Conservation (phyloP, 2,113 vertebrate species). For the Dendropsophus ebraccatus region DNA sequence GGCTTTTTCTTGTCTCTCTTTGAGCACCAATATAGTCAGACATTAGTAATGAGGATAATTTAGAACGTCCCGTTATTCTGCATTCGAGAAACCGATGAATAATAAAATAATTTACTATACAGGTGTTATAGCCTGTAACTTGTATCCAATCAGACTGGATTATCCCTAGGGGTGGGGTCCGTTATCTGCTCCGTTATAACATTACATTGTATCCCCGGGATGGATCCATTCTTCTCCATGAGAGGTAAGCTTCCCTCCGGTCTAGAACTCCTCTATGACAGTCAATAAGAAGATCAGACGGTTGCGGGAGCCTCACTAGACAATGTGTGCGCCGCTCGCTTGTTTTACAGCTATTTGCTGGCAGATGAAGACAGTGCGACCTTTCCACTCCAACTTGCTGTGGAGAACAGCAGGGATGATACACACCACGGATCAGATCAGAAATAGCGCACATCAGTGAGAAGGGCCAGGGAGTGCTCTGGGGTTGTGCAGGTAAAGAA, state of each 20-base stretch:
- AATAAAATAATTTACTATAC: too few species aligned
- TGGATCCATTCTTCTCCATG: background rate
- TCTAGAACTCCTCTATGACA: background rate
- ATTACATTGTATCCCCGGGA: too few species aligned
- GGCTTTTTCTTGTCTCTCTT: too few species aligned
- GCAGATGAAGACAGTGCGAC: slow-evolving; percentile 65
- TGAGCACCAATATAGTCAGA: too few species aligned
- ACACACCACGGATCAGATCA: slow-evolving; percentile 67
- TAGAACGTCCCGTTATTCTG: too few species aligned
- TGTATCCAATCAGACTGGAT: too few species aligned
- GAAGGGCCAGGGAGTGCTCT: slow-evolving; percentile 60
- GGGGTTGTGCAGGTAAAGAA: slow-evolving; percentile 57
- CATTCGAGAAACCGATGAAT: too few species aligned
- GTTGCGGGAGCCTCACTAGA: background rate
- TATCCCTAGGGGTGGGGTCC: too few species aligned
- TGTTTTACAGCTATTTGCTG: slow-evolving; percentile 71
- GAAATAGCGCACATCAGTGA: slow-evolving; percentile 69
- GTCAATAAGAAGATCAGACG: slow-evolving; percentile 20
- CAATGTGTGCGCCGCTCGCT: slow-evolving; percentile 59
- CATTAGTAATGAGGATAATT: too few species aligned
- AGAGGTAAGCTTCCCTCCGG: background rate
- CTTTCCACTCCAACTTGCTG: slow-evolving; percentile 64
- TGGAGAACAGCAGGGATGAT: slow-evolving; percentile 69
- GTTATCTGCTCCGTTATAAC: too few species aligned
- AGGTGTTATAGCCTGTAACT: too few species aligned